These are phyloP conservation scores for Pipistrellus kuhlii DNA, from an alignment of 2,797 vertebrate genomes.

Conservation along the genomic window DNA sequence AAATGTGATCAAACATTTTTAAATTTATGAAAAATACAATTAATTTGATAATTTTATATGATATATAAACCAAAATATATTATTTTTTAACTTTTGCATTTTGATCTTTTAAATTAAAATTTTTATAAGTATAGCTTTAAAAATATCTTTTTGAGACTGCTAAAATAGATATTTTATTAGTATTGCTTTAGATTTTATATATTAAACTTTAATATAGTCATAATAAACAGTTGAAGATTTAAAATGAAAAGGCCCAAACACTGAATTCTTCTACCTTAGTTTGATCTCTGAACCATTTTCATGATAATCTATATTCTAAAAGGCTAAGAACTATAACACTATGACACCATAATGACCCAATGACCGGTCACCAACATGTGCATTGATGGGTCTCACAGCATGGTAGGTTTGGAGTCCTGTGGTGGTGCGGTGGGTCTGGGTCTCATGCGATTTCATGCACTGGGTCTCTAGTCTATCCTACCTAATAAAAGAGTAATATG, in stretches of 20 bases:
- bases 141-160: not conserved
- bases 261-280: not conserved
- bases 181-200: not conserved
- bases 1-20: not conserved
- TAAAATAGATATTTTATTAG: not conserved
- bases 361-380: no score
- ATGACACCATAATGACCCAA: no score
- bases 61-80: not conserved
- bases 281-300: not conserved
- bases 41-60: not conserved
- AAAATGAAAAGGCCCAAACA: not conserved
- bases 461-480: no score
- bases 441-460: no score
- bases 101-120: not conserved
- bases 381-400: no score
- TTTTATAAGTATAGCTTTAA: not conserved
- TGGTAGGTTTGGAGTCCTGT: no score
- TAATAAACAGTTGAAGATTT: not conserved
- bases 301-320: not conserved
- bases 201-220: not conserved
- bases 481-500: no score
- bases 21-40: not conserved
- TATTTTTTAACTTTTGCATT: not conserved
- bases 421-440: no score
- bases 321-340: no score